These are phyloP conservation scores for Erethizon dorsatum DNA, from an alignment of 2,797 vertebrate genomes.

Conservation along the genomic window DNA sequence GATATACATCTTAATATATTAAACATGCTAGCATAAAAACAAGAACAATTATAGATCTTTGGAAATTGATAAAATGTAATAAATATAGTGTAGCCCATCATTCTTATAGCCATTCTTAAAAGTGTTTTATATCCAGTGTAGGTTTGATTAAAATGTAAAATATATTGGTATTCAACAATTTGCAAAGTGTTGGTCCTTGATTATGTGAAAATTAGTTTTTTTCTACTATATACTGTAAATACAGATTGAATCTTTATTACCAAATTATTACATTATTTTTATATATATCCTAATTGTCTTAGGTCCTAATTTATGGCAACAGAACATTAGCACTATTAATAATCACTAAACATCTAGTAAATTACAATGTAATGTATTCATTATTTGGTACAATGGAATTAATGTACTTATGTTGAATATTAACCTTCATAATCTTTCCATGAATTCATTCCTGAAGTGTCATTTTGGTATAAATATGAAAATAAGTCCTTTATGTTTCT, in stretches of 20 bases:
- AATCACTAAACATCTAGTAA: background rate
- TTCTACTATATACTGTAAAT: conserved; percentile 71
- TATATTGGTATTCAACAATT: conserved; percentile 58
- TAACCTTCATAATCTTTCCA: background rate
- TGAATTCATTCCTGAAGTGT: background rate
- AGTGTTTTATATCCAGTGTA: background rate
- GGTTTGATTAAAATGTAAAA: background rate
- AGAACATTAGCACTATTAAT: background rate
- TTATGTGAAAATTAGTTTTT: conserved; percentile 77
- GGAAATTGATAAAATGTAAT: background rate
- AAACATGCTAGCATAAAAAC: background rate
- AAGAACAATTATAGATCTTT: background rate
- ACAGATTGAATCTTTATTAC: conserved; percentile 82
- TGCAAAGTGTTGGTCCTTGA: conserved; percentile 43
- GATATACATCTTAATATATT: background rate
- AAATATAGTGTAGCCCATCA: background rate
- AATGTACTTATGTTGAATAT: background rate
- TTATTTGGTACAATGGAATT: background rate
- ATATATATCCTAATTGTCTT: conserved; percentile 43
- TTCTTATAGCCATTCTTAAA: background rate
- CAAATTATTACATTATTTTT: conserved; percentile 72
- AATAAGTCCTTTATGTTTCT: background rate
- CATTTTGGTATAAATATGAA: background rate
- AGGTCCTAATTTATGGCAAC: conserved; percentile 32
- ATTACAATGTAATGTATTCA: background rate